Conservation (phyloP, 2,113 vertebrate species). For the Heteronetta atricapilla region DNA sequence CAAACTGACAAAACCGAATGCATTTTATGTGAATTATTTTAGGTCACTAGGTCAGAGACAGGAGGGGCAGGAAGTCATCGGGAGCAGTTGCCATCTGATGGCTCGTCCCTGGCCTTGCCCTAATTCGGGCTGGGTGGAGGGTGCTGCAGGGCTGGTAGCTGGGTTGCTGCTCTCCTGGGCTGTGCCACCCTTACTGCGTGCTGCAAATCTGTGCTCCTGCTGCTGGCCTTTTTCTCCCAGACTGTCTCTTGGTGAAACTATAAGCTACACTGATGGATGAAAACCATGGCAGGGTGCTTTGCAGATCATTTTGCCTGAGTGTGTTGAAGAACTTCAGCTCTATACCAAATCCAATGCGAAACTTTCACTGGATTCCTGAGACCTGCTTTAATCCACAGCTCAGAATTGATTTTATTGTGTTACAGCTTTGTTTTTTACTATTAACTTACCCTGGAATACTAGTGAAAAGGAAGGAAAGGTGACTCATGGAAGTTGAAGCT, state of each 20-base stretch:
- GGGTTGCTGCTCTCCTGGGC: not conserved
- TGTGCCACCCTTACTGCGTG: not conserved
- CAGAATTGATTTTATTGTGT: not conserved
- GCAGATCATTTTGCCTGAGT: not conserved
- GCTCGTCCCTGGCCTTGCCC: not conserved
- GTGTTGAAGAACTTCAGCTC: not conserved
- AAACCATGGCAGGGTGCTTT: not conserved
- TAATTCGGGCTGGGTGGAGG: fast-evolving
- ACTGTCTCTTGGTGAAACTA: not conserved
- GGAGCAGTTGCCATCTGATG: slow-evolving; percentile 32
- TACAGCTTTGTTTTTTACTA: not conserved
- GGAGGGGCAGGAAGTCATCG: not conserved
- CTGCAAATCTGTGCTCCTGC: not conserved
- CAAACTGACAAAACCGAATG: not conserved
- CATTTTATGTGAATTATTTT: not conserved
- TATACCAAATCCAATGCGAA: not conserved
- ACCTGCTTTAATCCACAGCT: not conserved
- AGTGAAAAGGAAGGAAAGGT: not conserved
- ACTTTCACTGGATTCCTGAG: not conserved
- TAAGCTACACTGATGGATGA: not conserved
- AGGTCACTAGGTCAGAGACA: slow-evolving; percentile 45
- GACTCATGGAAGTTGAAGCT: not conserved
- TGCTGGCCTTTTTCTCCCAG: not conserved
- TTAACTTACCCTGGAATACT: not conserved
- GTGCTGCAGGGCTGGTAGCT: fast-evolving